Evolutionary conservation across 2,113 vertebrate species (phyloP).

Genomic region (Oryctolagus cuniculus): mOryCun1.1 NC_091432.1:101906501-101907000

Average conservation of each 20-base stretch:
- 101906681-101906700: background rate
- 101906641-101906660: background rate
- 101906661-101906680: background rate
- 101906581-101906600: background rate
- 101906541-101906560: background rate
- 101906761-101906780: slow-evolving; percentile 1
- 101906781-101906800: slow-evolving; percentile 4
- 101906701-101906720: background rate
- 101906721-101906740: background rate
- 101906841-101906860: background rate
- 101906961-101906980: background rate
- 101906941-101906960: background rate
- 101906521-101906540: background rate
- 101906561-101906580: background rate
- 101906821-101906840: background rate
- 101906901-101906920: background rate
- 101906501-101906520: slow-evolving; percentile 9
- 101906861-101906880: background rate
- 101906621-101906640: background rate
- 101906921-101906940: background rate
- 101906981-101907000: background rate
- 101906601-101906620: background rate
- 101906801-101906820: background rate
- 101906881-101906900: slow-evolving; percentile 19
- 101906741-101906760: background rate